Percentiles rank a stretch among this genome's conserved stretches.
These are phyloP conservation scores for Leucophenga montana DNA, from an alignment of 2,888 invertebrate genomes.

Conservation along the genomic window DNA sequence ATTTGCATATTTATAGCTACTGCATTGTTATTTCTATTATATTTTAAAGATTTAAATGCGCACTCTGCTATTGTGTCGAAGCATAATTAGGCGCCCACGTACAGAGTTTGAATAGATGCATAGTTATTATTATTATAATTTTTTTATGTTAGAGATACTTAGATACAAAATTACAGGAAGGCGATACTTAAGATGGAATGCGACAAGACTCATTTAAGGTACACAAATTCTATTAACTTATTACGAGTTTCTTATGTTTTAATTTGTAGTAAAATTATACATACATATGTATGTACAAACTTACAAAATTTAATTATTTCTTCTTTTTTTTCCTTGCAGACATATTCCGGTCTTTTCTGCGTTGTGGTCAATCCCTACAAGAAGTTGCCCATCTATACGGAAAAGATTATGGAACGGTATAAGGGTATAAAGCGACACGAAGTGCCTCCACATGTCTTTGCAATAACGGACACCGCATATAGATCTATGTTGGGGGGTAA, in stretches of 20 bases:
- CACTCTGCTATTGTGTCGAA: not conserved
- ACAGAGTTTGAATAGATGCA: too few species aligned
- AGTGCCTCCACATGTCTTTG: conserved; percentile 99
- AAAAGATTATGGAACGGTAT: conserved; percentile 99
- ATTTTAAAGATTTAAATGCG: not conserved
- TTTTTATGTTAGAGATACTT: too few species aligned
- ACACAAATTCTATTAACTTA: too few species aligned
- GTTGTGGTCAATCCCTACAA: conserved; percentile 99
- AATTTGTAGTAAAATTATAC: not conserved
- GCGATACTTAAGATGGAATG: not conserved
- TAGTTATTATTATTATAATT: too few species aligned
- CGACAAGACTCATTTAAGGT: not conserved
- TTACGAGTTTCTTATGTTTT: not conserved
- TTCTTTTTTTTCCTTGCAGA: conserved; percentile 79
- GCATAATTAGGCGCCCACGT: too few species aligned
- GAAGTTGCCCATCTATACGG: conserved; percentile 98
- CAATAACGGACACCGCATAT: conserved; percentile 99
- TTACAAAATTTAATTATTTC: not conserved
- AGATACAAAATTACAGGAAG: too few species aligned
- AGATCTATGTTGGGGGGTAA: conserved; percentile 99
- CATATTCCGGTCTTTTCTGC: conserved; percentile 99
- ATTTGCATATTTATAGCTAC: conserved; percentile 7
- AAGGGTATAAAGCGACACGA: conserved; percentile 99
- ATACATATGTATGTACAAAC: not conserved
- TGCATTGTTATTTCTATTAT: not conserved